Base-by-base conservation (phyloP, 2,797 vertebrate genomes). In the Chelmon rostratus region DNA sequence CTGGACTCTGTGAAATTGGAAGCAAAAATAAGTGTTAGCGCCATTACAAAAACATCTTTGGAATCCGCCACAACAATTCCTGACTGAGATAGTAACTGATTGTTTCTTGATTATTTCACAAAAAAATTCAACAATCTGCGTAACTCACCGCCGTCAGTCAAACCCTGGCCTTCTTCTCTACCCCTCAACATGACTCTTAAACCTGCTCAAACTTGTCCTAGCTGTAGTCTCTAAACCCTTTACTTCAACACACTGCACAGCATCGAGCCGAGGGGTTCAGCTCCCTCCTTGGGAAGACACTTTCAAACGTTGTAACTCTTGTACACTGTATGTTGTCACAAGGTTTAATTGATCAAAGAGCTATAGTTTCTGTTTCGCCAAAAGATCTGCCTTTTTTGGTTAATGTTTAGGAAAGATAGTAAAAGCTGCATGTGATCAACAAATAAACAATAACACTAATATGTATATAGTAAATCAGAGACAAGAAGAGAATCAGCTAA, bases 11-110 rank as follows among this genome's bases (percentile, higher is more conserved):
- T 66, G 67, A 76, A 85, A 88, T 75, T 80, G 76, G 79, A 88
- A 89, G 82, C 64, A 81, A 86, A 75, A 52, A 75, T n/a, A 87
- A 84, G 52, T 79, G 86, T 88, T 85, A 88, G 71, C 54, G 78
- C 88, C 49, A 66, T 79, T 61, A 91, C 67, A 84, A 84, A 79
- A 83, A 83, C 91, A 94, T 98, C 97, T 98, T 97, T 97, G 97
- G 97, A 97, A 97, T 95, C 93, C 90, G 91, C 92, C 91, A 92
- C 93, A 82, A 91, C 94, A 93, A 93, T 91, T 88, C 82, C 87
- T 90, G 84, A 90, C 87, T 88, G 89, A 95, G 91, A 88, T 84
- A 78, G 81, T 66, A 74, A 89, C 82, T 89, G 92, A 94, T 93
- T 92, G 94, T 91, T 94, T 95, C 78, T 83, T 76, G 72, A 75